These are phyloP conservation scores for Channa maculata DNA, from an alignment of 2,113 vertebrate genomes.

Conservation along the genomic window DNA sequence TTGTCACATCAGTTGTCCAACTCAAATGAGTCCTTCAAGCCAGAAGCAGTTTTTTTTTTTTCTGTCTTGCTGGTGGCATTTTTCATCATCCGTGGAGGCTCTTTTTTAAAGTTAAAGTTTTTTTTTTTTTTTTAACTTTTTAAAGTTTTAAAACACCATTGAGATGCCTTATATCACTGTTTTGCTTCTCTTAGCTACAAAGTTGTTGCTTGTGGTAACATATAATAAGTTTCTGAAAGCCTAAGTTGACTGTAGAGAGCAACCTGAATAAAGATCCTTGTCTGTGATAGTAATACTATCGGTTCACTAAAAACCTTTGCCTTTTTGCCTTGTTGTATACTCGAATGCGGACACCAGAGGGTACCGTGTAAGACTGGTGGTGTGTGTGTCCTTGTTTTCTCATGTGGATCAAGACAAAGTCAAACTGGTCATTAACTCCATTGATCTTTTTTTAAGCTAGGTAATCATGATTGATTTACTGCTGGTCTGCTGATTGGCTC, in stretches of 20 bases:
- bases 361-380: background rate
- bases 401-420: constrained; percentile 57
- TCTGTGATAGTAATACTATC: too few relatives aligned
- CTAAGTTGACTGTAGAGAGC: too few relatives aligned
- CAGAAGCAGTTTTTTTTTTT: constrained; percentile 12
- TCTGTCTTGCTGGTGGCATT: constrained; percentile 26
- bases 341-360: background rate
- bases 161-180: constrained; percentile 44
- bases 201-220: constrained; percentile 17
- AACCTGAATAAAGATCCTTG: too few relatives aligned
- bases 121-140: too few relatives aligned
- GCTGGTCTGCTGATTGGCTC: constrained; percentile 48
- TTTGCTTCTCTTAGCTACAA: constrained; percentile 40
- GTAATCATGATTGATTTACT: constrained; percentile 63
- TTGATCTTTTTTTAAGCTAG: constrained; percentile 58
- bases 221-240: background rate
- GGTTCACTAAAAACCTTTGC: too few relatives aligned
- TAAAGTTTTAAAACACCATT: background rate
- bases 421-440: constrained; percentile 52
- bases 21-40: constrained; percentile 11
- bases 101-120: too few relatives aligned
- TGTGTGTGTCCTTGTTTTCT: constrained; percentile 46
- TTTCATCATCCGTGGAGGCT: constrained; percentile 21
- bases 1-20: constrained; percentile 28
- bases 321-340: too few relatives aligned